Conservation (phyloP, 2,113 vertebrate genomes). For the Scophthalmus maximus region DNA sequence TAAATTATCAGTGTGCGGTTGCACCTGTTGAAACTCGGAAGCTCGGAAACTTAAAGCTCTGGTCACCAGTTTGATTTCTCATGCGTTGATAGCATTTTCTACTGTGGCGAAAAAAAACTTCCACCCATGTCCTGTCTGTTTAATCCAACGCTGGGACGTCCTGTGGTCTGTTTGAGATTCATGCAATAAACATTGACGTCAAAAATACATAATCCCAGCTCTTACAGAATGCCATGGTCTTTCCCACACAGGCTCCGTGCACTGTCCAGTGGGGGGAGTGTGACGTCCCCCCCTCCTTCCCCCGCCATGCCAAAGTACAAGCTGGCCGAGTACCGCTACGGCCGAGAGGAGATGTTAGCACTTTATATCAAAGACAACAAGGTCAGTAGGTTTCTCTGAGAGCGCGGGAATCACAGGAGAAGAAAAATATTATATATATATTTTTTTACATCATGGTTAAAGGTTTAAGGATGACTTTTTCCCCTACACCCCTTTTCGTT, state of each 20-base stretch:
- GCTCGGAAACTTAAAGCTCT: too few species aligned
- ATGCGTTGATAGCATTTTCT: neutral
- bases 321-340: conserved; percentile 94
- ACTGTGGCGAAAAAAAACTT: neutral
- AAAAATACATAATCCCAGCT: neutral
- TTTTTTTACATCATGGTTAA: neutral
- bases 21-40: too few species aligned
- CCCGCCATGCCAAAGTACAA: conserved; percentile 97
- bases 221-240: neutral
- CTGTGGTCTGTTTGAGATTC: neutral
- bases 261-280: conserved; percentile 91
- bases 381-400: conserved; percentile 67
- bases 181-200: neutral
- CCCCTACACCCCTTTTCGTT: conserved; percentile 5
- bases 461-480: neutral
- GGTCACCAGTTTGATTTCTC: too few species aligned
- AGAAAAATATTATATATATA: too few species aligned
- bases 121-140: neutral
- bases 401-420: neutral
- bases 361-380: conserved; percentile 96
- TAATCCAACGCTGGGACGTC: too few species aligned
- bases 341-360: conserved; percentile 96
- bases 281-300: conserved; percentile 92
- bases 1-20: neutral
- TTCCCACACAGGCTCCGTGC: conserved; percentile 87